These are phyloP conservation scores for Echinarachnius parma DNA, from an alignment of 53 echinoderm and acorn worm genomes.

Conservation along the genomic window DNA sequence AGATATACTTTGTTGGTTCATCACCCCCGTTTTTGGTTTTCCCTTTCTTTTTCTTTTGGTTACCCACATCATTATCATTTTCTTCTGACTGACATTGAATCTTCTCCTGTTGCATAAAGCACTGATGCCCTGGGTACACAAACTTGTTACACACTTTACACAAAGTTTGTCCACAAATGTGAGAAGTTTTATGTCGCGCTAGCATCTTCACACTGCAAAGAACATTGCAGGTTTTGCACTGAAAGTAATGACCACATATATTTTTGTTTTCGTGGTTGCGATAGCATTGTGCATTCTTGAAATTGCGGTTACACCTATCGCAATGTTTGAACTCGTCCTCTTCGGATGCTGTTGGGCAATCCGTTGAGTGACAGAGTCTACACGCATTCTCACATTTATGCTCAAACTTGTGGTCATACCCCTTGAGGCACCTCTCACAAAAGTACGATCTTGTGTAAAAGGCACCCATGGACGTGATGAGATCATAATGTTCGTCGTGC, in stretches of 20 bases:
- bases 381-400: constrained; percentile 52
- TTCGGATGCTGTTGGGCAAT: constrained; percentile 31
- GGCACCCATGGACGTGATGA: constrained; percentile 26
- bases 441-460: constrained; percentile 46
- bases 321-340: constrained; percentile 23
- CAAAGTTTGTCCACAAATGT: constrained; percentile 29
- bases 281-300: constrained; percentile 54
- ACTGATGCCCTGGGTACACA: constrained; percentile 35
- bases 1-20: neutral
- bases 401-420: constrained; percentile 35
- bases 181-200: constrained; percentile 2
- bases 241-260: neutral
- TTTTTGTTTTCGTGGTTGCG: constrained; percentile 24
- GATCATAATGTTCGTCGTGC: constrained; percentile 55
- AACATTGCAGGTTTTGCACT: constrained; percentile 6
- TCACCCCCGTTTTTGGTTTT: neutral
- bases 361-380: constrained; percentile 12
- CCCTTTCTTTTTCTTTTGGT: neutral
- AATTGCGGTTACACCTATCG: constrained; percentile 53
- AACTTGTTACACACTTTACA: constrained; percentile 47
- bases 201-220: constrained; percentile 22
- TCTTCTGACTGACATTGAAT: neutral
- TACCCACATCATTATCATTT: neutral
- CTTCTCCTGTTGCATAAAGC: constrained; percentile 24
- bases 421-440: constrained; percentile 47